phyloP scores from a whole-genome alignment of 2,888 invertebrate genomes.

The Phragmatobia fuliginosa region DNA sequence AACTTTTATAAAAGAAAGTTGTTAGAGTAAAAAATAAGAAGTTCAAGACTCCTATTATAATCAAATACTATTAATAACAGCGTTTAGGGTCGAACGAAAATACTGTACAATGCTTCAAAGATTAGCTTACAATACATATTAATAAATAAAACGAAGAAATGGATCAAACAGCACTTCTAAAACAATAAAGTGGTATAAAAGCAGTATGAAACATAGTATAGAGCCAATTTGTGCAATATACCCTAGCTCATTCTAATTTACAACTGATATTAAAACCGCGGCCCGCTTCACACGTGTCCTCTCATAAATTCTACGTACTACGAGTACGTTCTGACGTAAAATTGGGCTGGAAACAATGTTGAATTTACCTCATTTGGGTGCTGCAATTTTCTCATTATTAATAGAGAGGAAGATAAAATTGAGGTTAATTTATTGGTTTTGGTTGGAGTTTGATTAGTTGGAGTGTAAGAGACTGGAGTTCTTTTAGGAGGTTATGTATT shows the following conservation, averaged over 20 bases:
- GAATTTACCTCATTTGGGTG: constrained; percentile 44
- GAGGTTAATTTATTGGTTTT: constrained; percentile 31
- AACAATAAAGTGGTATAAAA: constrained; percentile 50
- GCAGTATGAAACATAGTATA: constrained; percentile 25
- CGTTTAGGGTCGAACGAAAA: neutral
- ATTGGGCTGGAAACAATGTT: constrained; percentile 48
- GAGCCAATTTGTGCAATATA: constrained; percentile 57
- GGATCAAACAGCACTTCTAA: constrained; percentile 45
- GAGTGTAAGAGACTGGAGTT: neutral
- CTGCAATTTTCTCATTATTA: constrained; percentile 49
- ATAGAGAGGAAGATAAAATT: constrained; percentile 35
- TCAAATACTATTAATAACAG: neutral
- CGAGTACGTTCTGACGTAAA: constrained; percentile 42
- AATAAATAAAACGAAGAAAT: constrained; percentile 33
- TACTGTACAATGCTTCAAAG: neutral
- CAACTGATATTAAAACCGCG: constrained; percentile 76
- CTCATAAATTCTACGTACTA: constrained; percentile 57
- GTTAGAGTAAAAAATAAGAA: neutral
- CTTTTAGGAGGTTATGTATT: neutral
- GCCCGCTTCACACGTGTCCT: constrained; percentile 66
- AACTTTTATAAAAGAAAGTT: neutral
- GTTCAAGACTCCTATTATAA: neutral
- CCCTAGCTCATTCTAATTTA: constrained; percentile 68
- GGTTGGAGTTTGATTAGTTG: too few relatives aligned
- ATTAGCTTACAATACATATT: neutral